These are phyloP conservation scores for Tympanuchus pallidicinctus DNA, from an alignment of 2,113 vertebrate genomes.

Conservation along the genomic window DNA sequence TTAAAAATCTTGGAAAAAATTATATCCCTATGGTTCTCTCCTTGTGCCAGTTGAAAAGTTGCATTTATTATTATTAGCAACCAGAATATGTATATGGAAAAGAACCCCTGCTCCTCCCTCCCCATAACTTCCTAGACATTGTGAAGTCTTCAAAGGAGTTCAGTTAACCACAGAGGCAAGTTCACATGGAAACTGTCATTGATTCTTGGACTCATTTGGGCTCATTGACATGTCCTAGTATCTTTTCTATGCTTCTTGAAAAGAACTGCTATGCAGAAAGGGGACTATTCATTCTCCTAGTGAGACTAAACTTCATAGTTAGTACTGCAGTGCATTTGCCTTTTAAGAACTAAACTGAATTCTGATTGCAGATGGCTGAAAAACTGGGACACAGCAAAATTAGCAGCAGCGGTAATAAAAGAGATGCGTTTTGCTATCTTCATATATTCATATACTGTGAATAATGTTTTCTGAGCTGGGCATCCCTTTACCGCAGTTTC, in stretches of 20 bases:
- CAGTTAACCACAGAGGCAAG: background rate
- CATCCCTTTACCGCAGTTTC: background rate
- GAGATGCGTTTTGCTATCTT: background rate
- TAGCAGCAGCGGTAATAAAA: background rate
- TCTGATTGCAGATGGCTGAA: background rate
- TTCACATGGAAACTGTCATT: background rate
- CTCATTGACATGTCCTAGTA: background rate
- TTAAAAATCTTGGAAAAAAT: background rate
- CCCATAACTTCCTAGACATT: background rate
- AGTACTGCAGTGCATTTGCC: background rate
- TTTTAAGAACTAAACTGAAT: background rate
- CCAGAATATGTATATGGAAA: background rate
- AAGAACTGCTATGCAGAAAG: background rate
- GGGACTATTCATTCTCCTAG: background rate
- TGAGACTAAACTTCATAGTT: background rate
- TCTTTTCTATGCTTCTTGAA: background rate
- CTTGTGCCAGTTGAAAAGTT: background rate
- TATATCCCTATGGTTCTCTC: background rate
- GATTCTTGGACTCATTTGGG: background rate
- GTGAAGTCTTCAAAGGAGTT: background rate
- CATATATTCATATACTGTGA: background rate
- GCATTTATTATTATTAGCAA: background rate
- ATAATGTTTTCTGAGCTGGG: background rate
- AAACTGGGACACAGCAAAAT: slow-evolving; percentile 6
- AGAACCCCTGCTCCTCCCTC: background rate